These are phyloP conservation scores for Cyclina sinensis DNA, from an alignment of 1,140 invertebrate species.

Conservation along the genomic window DNA sequence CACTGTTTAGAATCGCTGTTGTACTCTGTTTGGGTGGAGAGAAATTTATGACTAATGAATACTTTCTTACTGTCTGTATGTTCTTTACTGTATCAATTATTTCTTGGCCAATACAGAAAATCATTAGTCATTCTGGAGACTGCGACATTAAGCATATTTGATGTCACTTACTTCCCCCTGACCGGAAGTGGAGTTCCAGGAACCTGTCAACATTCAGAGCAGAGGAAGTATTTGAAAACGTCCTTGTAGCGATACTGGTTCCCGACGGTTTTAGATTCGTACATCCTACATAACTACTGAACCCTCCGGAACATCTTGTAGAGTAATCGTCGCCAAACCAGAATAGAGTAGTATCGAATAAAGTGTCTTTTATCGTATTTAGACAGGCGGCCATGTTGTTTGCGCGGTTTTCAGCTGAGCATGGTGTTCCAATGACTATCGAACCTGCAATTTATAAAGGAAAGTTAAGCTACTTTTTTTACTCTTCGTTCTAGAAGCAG, in stretches of 20 bases:
- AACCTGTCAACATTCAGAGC: slow-evolving; percentile 48
- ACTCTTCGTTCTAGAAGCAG: too few relatives aligned
- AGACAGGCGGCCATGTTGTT: slow-evolving; percentile 11
- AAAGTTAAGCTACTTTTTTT: too few relatives aligned
- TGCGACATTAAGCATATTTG: neutral
- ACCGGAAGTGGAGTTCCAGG: slow-evolving; percentile 65
- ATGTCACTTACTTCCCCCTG: slow-evolving; percentile 45
- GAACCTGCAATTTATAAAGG: neutral
- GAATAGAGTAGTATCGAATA: slow-evolving; percentile 59
- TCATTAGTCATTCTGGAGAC: neutral
- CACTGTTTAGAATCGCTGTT: neutral
- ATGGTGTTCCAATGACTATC: slow-evolving; percentile 4
- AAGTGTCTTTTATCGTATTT: neutral
- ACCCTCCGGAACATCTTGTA: slow-evolving; percentile 1
- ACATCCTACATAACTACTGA: slow-evolving; percentile 26
- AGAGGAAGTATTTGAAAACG: slow-evolving; percentile 8
- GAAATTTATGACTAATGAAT: too few relatives aligned
- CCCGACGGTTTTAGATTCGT: slow-evolving; percentile 48
- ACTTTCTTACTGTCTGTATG: too few relatives aligned
- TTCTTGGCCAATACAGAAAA: too few relatives aligned
- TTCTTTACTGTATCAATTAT: too few relatives aligned
- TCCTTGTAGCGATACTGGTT: slow-evolving; percentile 51
- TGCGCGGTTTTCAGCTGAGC: slow-evolving; percentile 15
- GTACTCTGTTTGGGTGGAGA: too few relatives aligned
- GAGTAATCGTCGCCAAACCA: slow-evolving; percentile 71